Percentiles rank a stretch among this genome's conserved stretches.
Conservation (phyloP, 2,797 vertebrate species). For the Austrolebias charrua region DNA sequence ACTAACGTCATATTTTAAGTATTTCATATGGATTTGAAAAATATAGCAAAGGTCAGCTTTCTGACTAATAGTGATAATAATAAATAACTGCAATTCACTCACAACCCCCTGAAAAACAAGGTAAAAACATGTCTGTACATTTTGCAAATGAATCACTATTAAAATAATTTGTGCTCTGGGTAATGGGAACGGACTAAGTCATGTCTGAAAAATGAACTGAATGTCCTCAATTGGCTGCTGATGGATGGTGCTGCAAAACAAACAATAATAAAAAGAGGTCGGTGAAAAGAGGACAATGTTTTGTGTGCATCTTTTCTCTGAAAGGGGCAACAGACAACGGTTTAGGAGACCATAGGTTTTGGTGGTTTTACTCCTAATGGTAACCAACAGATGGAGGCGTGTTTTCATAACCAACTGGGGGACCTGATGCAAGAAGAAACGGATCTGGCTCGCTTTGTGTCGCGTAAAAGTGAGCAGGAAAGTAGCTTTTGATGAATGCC, state of each 20-base stretch:
- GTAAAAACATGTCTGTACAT: background rate
- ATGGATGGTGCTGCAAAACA: background rate
- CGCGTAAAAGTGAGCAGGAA: slow-evolving; percentile 25
- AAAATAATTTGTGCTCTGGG: slow-evolving; percentile 14
- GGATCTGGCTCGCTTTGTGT: slow-evolving; percentile 20
- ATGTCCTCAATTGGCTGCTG: slow-evolving; percentile 17
- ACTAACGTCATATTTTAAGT: background rate
- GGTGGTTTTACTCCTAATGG: background rate
- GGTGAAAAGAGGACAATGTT: slow-evolving; percentile 28
- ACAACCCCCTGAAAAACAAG: background rate
- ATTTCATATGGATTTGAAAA: background rate
- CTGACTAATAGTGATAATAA: background rate
- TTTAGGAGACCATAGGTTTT: background rate
- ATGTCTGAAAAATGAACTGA: slow-evolving; percentile 7
- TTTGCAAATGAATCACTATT: slow-evolving; percentile 7
- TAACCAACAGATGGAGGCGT: slow-evolving; percentile 10
- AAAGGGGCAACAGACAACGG: background rate
- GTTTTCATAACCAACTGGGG: slow-evolving; percentile 24
- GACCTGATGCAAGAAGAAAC: slow-evolving; percentile 5
- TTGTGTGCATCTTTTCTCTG: slow-evolving; percentile 17
- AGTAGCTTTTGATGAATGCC: slow-evolving; percentile 31
- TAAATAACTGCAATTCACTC: background rate
- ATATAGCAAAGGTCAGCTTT: background rate
- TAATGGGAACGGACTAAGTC: background rate
- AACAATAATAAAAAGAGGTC: background rate